Percentiles rank a stretch among this genome's conserved stretches.
Conservation (phyloP, 64 coral and sea anemone species). For the Montipora cactus region DNA sequence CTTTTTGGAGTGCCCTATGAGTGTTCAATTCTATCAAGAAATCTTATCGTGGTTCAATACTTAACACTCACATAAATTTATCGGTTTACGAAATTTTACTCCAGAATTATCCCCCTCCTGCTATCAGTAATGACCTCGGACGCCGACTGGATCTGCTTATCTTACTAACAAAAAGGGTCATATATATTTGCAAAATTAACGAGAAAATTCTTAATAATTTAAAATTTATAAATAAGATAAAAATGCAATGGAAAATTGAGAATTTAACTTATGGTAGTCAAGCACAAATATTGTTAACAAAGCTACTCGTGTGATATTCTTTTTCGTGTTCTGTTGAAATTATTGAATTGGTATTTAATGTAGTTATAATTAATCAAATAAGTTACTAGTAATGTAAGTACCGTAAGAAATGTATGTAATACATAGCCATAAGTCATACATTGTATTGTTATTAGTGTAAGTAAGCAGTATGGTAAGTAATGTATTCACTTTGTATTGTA, state of each 20-base stretch:
- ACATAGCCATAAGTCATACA: too few species aligned
- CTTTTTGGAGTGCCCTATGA: constrained; percentile 5
- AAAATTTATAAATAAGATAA: constrained; percentile 8
- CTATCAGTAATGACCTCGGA: background rate
- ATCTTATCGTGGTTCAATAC: constrained; percentile 3
- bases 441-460: too few species aligned
- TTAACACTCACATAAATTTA: background rate
- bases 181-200: background rate
- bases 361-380: too few species aligned
- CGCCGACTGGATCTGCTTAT: background rate
- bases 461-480: too few species aligned
- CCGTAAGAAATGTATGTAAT: too few species aligned
- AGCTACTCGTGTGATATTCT: too few species aligned
- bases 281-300: too few species aligned
- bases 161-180: background rate
- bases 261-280: background rate
- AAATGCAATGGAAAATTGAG: constrained; percentile 10
- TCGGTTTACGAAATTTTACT: background rate
- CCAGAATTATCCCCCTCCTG: background rate
- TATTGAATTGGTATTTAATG: too few species aligned
- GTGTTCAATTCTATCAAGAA: background rate
- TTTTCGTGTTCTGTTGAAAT: too few species aligned
- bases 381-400: too few species aligned
- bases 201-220: background rate
- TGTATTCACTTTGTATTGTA: too few species aligned